phyloP scores from a whole-genome alignment of 2,888 invertebrate genomes.

The Cephus spinipes region DNA sequence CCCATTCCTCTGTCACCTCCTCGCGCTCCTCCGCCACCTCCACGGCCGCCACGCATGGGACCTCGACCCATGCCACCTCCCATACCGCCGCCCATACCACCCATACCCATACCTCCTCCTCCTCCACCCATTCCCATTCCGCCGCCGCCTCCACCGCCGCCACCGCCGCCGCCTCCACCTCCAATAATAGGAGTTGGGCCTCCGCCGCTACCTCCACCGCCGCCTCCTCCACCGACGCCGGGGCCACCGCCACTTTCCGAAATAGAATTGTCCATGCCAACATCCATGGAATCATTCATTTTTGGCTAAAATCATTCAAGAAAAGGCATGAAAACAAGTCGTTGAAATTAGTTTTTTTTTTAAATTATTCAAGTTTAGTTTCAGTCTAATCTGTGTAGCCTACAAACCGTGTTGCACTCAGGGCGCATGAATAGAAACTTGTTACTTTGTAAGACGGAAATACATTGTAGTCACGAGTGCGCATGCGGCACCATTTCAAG shows the following conservation, averaged over 20 bases:
- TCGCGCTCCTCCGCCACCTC: slow-evolving; percentile 47
- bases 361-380: neutral
- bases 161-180: slow-evolving; percentile 31
- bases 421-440: neutral
- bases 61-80: slow-evolving; percentile 31
- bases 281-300: slow-evolving; percentile 60
- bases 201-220: slow-evolving; percentile 31
- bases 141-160: slow-evolving; percentile 31
- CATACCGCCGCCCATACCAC: slow-evolving; percentile 31
- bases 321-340: neutral
- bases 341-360: neutral
- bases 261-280: slow-evolving; percentile 11
- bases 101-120: slow-evolving; percentile 26
- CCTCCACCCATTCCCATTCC: slow-evolving; percentile 26
- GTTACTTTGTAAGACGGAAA: neutral
- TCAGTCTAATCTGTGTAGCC: neutral
- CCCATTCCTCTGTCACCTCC: slow-evolving; percentile 49
- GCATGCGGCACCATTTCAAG: slow-evolving; percentile 4
- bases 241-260: slow-evolving; percentile 27
- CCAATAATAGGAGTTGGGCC: slow-evolving; percentile 17
- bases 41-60: slow-evolving; percentile 41
- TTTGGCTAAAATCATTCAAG: slow-evolving; percentile 49
- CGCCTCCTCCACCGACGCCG: slow-evolving; percentile 27
- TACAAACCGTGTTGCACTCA: neutral
- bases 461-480: neutral